Evolutionary conservation across 2,797 vertebrate species (phyloP), one percentile per base, ranked within the genome.

Genomic region (Clamator glandarius): DNA sequence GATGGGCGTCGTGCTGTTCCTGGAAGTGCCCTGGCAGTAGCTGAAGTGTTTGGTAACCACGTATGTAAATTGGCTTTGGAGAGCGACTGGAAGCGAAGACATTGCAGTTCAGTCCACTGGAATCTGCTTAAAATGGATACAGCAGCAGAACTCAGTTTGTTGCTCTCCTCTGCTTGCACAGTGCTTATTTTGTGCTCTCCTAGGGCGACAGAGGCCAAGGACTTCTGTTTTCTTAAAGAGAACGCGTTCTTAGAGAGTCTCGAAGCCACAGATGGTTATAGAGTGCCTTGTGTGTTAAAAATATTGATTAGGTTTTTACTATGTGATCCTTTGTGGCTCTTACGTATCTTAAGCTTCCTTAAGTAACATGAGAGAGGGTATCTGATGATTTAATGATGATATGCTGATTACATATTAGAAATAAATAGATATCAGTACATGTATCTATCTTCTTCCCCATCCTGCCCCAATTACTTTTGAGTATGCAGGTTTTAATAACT

Each of bases 121-220:
- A 94, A 88, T 96, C 83, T 88, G 63, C 79, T 96, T 96, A 81
- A 96, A 90, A 90, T 95, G 87, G 94, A 31, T 75, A 35, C 74
- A 50, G 89, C 67, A 91, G 68, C 44, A 52, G 15, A 12, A 51
- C 75, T 91, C 9, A 2, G 35, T 79, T 11, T 3, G 55, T 77
- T 75, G 59, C 59, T 25, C 23, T 73, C 23, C 3, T n/a, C 33
- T 26, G 15, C 39, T 68, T 52, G 39, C 28, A 15, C 36, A 23
- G 54, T 2, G 26, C 51, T 73, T 80, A 19, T 23, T 44, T 25
- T 62, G 18, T 73, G 35, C 42, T 29, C 17, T 55, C n/a, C 63
- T 48, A 33, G 68, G 33, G 46, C 61, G 41, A 13, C 75, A 55
- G 44, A 78, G 25, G 55, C 54, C 74, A 50, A 73, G 80, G 81